Percentiles rank a stretch among this genome's conserved stretches.
Conservation (phyloP, 2,888 invertebrate species). For the Eudasyphora cyanicolor region DNA sequence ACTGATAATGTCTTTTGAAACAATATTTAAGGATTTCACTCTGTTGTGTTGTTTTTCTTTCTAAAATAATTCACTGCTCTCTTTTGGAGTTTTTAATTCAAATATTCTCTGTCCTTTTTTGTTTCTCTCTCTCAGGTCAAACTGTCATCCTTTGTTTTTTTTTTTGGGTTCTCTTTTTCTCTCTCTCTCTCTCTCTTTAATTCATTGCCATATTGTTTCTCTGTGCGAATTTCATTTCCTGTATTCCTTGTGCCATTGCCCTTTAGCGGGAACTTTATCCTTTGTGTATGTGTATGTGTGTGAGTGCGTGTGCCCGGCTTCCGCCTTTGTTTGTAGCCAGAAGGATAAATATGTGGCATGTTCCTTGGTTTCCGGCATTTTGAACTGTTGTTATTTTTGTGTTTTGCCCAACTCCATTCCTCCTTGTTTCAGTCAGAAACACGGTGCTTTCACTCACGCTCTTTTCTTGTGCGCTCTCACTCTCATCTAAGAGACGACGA, state of each 20-base stretch:
- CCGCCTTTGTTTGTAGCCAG: neutral
- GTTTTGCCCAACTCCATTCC: neutral
- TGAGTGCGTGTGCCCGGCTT: neutral
- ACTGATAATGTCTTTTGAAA: conserved; percentile 10
- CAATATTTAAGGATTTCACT: conserved; percentile 1
- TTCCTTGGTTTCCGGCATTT: conserved; percentile 51
- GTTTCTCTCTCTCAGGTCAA: neutral
- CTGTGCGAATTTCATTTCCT: neutral
- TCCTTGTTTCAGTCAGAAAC: neutral
- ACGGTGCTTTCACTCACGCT: neutral
- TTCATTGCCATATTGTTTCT: neutral
- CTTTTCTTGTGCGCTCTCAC: neutral
- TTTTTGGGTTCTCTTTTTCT: too few species aligned
- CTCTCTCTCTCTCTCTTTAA: neutral
- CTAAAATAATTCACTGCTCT: neutral
- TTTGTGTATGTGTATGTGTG: neutral
- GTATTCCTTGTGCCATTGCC: neutral
- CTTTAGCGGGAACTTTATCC: neutral
- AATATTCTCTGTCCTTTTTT: neutral
- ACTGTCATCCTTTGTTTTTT: too few species aligned
- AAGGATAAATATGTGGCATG: conserved; percentile 21
- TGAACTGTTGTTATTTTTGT: conserved; percentile 21
- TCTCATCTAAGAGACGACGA: neutral
- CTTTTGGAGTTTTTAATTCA: neutral
- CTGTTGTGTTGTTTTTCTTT: neutral